phyloP scores from a whole-genome alignment of 2,113 vertebrate genomes.

The Antigone vipio region DNA sequence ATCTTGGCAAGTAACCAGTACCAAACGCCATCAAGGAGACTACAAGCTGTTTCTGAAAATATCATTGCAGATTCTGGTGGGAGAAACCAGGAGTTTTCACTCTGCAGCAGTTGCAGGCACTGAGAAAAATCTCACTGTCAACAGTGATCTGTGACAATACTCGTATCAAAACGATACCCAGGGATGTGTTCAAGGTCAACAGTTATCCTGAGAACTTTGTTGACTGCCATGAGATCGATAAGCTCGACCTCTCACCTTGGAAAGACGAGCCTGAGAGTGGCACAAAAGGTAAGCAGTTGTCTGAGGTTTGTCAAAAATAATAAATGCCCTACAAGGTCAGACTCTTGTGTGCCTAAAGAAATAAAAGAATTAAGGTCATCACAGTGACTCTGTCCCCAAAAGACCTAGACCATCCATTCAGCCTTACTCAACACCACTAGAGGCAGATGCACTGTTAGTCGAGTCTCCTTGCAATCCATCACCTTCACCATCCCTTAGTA shows the following conservation, averaged over 20 bases:
- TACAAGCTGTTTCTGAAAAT: neutral
- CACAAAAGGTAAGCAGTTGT: neutral
- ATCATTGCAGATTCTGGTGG: conserved; percentile 85
- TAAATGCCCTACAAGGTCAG: neutral
- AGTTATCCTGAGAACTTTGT: neutral
- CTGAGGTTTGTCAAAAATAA: neutral
- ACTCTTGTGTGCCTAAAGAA: neutral
- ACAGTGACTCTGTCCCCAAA: neutral
- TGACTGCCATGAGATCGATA: neutral
- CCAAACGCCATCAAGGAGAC: neutral
- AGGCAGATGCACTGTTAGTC: neutral
- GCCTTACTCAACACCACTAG: neutral
- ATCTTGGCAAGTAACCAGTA: neutral
- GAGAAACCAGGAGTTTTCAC: conserved; percentile 82
- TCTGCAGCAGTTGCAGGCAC: conserved; percentile 64
- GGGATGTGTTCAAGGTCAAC: conserved; percentile 74
- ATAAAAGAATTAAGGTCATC: neutral
- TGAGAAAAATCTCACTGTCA: conserved; percentile 75
- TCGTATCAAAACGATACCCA: conserved; percentile 75
- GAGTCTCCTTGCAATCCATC: neutral
- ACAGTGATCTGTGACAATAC: conserved; percentile 88
- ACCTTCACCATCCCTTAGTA: neutral
- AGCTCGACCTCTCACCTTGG: neutral
- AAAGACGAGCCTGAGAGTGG: neutral
- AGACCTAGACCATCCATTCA: neutral